Base-by-base conservation (phyloP, 2,888 invertebrate genomes). In the Helleia helle region DNA sequence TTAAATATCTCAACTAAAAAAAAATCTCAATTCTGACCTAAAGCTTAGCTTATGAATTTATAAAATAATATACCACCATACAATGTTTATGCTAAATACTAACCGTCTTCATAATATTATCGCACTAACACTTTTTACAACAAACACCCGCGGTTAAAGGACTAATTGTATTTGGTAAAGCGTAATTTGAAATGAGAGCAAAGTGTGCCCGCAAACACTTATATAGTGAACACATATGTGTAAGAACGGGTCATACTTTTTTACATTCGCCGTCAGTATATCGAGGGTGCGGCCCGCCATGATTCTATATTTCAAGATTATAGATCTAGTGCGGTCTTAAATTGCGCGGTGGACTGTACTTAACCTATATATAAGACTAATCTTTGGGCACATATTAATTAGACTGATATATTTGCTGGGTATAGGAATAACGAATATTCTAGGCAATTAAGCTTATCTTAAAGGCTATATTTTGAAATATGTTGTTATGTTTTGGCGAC, bases 171-270 rank as follows among this genome's bases (percentile, higher is more conserved):
- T 77, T 71, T 71, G 72, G 73, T 71, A 76, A 83, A 77, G 70
- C 75, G 74, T 67, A 66, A 70, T 73, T 74, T 65, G 75, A 84
- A 84, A 84, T 84, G 83, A 84, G 83, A 83, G 83, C 81, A 83
- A 75, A 73, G 55, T 73, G 63, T 60, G 71, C 60, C 65, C 58
- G 79, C 72, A 63, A 79, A 74, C 63, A 65, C 80, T 84, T 84
- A 81, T 84, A 84, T 84, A 83, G 72, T 66, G 62, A 73, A 67
- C 68, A 74, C 83, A 83, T 80, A 74, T 83, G 81, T 83, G 84
- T 83, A 81, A 79, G 83, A 83, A 72, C 83, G 69, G 76, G 83
- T 79, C 72, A 71, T 60, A 74, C 66, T 79, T 84, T 81, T 83
- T 79, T 65, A 76, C 84, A 68, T 79, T 83, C 83, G 80, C 83